Conservation (phyloP, 2,797 vertebrate genomes). For the Glossophaga mutica region DNA sequence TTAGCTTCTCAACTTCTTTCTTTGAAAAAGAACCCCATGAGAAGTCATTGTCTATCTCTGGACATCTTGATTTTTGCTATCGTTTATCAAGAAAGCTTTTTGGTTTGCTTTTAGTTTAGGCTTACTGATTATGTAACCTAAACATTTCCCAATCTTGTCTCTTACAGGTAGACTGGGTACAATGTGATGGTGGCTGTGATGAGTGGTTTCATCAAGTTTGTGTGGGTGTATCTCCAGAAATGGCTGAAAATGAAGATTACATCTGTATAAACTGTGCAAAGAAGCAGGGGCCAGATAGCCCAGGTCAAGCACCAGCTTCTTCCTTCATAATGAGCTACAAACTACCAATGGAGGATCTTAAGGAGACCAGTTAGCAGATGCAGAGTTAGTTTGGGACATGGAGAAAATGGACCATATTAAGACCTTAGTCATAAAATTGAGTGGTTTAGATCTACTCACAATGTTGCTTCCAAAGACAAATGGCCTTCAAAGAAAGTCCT, state of each 20-base stretch:
- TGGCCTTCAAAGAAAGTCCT: slow-evolving; percentile 62
- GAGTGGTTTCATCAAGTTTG: slow-evolving; percentile 99
- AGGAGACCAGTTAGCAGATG: slow-evolving; percentile 92
- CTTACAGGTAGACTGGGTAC: slow-evolving; percentile 98
- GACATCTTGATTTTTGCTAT: slow-evolving; percentile 58
- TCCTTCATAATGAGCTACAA: slow-evolving; percentile 84
- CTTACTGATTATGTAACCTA: slow-evolving; percentile 47
- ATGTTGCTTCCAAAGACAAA: slow-evolving; percentile 73
- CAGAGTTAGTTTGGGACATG: slow-evolving; percentile 70
- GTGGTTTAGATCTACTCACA: slow-evolving; percentile 76
- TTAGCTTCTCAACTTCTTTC: slow-evolving; percentile 66
- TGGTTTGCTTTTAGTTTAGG: slow-evolving; percentile 62
- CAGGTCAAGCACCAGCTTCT: slow-evolving; percentile 83
- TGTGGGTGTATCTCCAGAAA: slow-evolving; percentile 96
- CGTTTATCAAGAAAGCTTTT: slow-evolving; percentile 66
- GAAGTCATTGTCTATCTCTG: slow-evolving; percentile 65
- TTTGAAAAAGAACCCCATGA: slow-evolving; percentile 71
- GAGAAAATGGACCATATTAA: slow-evolving; percentile 79
- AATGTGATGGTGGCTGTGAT: slow-evolving; percentile 98
- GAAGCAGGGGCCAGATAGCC: slow-evolving; percentile 85
- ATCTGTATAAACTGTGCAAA: slow-evolving; percentile 95
- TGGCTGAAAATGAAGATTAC: slow-evolving; percentile 99
- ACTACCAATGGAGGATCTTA: slow-evolving; percentile 86
- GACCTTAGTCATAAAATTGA: slow-evolving; percentile 65
- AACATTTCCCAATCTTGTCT: slow-evolving; percentile 71